Evolutionary conservation across 2,888 invertebrate genomes (phyloP), one percentile per base, ranked within the genome.

Genomic region (Epirrhoe tristata): DNA sequence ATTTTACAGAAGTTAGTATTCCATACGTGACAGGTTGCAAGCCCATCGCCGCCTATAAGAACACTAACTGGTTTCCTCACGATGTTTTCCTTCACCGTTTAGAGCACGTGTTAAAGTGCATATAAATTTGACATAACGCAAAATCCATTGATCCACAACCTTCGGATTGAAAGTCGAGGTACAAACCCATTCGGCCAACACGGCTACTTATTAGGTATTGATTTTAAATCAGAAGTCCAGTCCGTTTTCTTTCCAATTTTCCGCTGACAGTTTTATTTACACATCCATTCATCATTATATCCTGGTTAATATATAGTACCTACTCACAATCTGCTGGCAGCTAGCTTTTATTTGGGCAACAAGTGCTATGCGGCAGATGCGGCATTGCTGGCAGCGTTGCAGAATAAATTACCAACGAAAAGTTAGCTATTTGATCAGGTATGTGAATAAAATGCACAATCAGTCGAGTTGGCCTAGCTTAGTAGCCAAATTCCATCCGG

Each of bases 331-430:
- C 12, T 43, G 24, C 24, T 24, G 24, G 24, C 39, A 4, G 12
- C 39, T 39, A 39, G 39, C 39, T 12, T 43, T 5, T 43, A 43
- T 12, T 0, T 12, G 12, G 39, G 39, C 48, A 69, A 69, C 69
- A 69, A 69, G 69, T 69, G 69, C 50, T 39, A 59, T 69, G 59
- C 66, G 66, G 56, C 59, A 69, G 66, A 69, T 66, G 66, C 59
- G 56, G 51, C 52, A 61, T 50, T 8, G 43, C 66, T 71, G 70
- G 67, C 70, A 67, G 16, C 61, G 50, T 56, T 62, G 46, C 68
- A 51, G 68, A 65, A 65, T 69, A 66, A 65, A 62, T 69, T 52
- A 62, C 55, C 32, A 36, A 50, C 51, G n/a, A 52, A 56, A 63
- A 64, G 48, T 58, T 51, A 54, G 46, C 34, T 63, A 60, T 67